These are phyloP conservation scores for Romanomermis culicivorax DNA, from an alignment of 2,888 invertebrate genomes.

Conservation along the genomic window DNA sequence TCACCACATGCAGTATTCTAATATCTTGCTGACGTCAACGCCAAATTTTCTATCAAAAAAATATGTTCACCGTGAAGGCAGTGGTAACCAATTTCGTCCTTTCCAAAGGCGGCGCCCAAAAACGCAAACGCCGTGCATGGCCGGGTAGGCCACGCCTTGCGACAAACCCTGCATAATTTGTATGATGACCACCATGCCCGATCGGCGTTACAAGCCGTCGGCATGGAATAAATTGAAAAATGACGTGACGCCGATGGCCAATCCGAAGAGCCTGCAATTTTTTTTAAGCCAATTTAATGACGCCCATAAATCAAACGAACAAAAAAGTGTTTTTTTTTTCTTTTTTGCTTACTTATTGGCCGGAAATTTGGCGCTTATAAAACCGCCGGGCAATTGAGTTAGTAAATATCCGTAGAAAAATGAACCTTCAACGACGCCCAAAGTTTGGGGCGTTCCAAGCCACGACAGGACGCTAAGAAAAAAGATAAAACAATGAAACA, in stretches of 20 bases:
- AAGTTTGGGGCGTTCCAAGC: constrained; percentile 50
- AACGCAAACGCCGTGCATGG: constrained; percentile 97
- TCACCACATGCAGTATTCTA: too few relatives aligned
- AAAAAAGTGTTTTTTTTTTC: too few relatives aligned
- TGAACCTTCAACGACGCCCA: constrained; percentile 73
- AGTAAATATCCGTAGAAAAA: constrained; percentile 96
- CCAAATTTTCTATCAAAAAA: neutral
- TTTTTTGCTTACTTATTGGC: constrained; percentile 50
- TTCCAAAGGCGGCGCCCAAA: constrained; percentile 96
- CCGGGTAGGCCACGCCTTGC: constrained; percentile 95
- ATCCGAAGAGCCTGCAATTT: constrained; percentile 57
- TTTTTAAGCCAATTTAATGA: neutral
- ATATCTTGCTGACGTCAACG: too few relatives aligned
- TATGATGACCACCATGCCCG: constrained; percentile 59
- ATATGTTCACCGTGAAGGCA: constrained; percentile 55
- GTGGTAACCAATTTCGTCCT: constrained; percentile 88
- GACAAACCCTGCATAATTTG: constrained; percentile 84
- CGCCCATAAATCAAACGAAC: neutral
- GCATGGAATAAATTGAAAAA: constrained; percentile 74
- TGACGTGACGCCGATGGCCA: constrained; percentile 74
- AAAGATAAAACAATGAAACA: too few relatives aligned
- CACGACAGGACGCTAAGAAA: constrained; percentile 27
- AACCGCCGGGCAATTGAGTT: constrained; percentile 94
- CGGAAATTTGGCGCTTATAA: constrained; percentile 83
- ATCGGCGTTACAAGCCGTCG: constrained; percentile 57